Conservation (phyloP, 2,888 invertebrate genomes). For the Drosophila anomelani region DNA sequence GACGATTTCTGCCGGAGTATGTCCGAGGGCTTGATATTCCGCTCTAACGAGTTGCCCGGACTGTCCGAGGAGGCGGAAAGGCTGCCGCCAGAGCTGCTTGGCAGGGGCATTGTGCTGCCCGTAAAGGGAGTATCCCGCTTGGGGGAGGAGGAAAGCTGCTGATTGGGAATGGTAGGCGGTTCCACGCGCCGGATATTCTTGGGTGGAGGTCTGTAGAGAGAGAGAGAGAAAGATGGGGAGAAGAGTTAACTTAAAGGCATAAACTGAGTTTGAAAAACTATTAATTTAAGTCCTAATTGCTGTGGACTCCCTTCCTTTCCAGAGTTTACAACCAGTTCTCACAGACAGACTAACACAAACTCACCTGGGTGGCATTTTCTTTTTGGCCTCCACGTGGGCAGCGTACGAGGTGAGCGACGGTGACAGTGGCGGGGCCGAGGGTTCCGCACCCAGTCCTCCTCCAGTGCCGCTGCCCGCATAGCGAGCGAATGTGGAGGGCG, state of each 20-base stretch:
- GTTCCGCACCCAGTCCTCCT: conserved; percentile 56
- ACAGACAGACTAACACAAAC: not conserved
- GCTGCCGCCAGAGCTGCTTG: conserved; percentile 70
- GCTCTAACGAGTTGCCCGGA: conserved; percentile 83
- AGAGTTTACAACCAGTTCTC: conserved; percentile 1
- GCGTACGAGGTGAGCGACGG: conserved; percentile 80
- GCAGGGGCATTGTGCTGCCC: conserved; percentile 79
- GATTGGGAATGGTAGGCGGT: conserved; percentile 85
- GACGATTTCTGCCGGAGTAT: conserved; percentile 84
- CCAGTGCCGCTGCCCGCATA: conserved; percentile 68
- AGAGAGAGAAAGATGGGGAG: not conserved
- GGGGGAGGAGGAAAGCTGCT: conserved; percentile 82
- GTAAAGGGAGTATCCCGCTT: conserved; percentile 81
- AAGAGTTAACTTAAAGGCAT: not conserved
- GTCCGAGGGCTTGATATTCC: conserved; percentile 85
- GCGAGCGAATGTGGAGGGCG: conserved; percentile 81
- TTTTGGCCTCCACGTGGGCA: conserved; percentile 86
- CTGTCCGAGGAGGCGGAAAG: conserved; percentile 79
- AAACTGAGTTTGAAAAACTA: not conserved
- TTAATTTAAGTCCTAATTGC: not conserved
- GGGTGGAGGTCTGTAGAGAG: conserved; percentile 86
- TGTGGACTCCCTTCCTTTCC: not conserved
- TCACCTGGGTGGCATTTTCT: conserved; percentile 88
- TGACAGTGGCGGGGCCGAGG: conserved; percentile 83
- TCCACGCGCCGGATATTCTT: conserved; percentile 88